These are phyloP conservation scores for Rhabdomys pumilio DNA, from an alignment of 2,797 vertebrate species.

Conservation along the genomic window DNA sequence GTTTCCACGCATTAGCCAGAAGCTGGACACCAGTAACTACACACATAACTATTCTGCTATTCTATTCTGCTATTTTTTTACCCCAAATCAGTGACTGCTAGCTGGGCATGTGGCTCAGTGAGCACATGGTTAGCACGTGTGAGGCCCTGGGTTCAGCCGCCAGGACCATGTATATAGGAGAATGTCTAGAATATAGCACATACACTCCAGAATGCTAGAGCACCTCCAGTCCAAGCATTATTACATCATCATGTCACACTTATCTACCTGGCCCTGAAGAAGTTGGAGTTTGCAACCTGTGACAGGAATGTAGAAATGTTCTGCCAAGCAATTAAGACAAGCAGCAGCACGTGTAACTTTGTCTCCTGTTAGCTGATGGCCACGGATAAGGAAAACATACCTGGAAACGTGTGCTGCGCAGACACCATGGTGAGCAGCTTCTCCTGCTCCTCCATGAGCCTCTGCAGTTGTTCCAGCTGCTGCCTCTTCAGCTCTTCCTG, in stretches of 20 bases:
- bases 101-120: background rate
- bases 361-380: background rate
- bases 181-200: background rate
- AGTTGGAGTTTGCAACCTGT: background rate
- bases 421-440: conserved; percentile 90
- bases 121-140: background rate
- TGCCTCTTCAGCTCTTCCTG: conserved; percentile 95
- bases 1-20: conserved; percentile 14
- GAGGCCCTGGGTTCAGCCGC: background rate
- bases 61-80: too few relatives aligned
- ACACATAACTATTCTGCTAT: too few relatives aligned
- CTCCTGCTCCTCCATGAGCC: conserved; percentile 94
- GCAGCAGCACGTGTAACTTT: background rate
- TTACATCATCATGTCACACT: background rate
- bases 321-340: background rate
- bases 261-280: background rate
- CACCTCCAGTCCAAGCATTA: background rate
- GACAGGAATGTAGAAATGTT: background rate
- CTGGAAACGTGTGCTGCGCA: conserved; percentile 83
- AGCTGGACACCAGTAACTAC: background rate
- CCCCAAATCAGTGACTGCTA: background rate
- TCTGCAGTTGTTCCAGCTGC: conserved; percentile 94
- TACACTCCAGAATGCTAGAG: background rate
- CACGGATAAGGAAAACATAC: conserved; percentile 70
- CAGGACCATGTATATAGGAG: background rate